Conservation (phyloP, 2,888 invertebrate species). For the Kryphioiulus occultus region DNA sequence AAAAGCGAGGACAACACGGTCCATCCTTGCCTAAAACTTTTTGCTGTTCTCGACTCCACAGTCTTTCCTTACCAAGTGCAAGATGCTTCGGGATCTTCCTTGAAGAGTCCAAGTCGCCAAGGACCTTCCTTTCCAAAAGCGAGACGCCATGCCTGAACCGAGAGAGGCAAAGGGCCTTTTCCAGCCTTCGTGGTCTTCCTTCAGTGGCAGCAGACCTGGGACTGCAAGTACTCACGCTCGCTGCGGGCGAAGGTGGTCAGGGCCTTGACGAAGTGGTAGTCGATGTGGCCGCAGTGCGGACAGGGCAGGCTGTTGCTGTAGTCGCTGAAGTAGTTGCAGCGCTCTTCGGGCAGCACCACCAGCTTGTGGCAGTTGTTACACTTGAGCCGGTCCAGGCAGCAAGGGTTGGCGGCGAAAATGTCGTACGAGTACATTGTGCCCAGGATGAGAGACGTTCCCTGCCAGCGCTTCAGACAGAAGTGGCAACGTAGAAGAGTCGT, state of each 20-base stretch:
- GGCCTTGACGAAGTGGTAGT: constrained; percentile 95
- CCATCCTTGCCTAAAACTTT: too few relatives aligned
- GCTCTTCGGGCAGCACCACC: constrained; percentile 84
- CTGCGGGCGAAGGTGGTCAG: constrained; percentile 68
- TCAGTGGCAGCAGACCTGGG: neutral
- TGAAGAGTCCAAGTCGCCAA: too few relatives aligned
- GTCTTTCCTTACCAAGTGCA: too few relatives aligned
- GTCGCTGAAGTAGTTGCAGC: constrained; percentile 91
- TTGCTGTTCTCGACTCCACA: too few relatives aligned
- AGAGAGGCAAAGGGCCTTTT: too few relatives aligned
- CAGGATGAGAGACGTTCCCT: constrained; percentile 89
- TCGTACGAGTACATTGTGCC: constrained; percentile 99
- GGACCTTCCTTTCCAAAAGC: too few relatives aligned
- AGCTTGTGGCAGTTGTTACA: constrained; percentile 93
- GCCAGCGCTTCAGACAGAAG: constrained; percentile 87
- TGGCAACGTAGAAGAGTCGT: constrained; percentile 75
- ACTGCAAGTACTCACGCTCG: constrained; percentile 45
- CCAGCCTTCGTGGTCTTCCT: neutral
- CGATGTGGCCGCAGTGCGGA: constrained; percentile 87
- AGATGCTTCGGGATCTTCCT: too few relatives aligned
- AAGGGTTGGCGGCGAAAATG: constrained; percentile 96
- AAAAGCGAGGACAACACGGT: too few relatives aligned
- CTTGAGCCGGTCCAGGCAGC: constrained; percentile 91
- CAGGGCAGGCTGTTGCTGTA: constrained; percentile 92
- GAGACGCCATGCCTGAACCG: too few relatives aligned